These are phyloP conservation scores for Hemiprocne comata DNA, from an alignment of 2,113 vertebrate genomes.

Conservation along the genomic window DNA sequence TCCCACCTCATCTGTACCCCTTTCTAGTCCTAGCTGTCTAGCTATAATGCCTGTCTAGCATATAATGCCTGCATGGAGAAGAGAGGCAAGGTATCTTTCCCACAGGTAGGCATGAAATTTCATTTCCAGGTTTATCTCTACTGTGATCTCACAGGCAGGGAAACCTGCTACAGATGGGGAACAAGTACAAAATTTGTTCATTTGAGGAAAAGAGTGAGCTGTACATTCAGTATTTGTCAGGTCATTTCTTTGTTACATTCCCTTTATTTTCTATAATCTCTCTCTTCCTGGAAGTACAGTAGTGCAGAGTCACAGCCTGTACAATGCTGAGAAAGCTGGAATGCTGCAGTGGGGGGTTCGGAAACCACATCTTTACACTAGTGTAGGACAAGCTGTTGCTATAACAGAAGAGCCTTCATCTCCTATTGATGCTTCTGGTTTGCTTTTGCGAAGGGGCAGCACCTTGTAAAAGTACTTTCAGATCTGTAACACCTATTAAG, in stretches of 20 bases:
- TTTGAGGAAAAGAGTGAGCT: not conserved
- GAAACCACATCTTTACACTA: not conserved
- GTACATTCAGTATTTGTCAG: not conserved
- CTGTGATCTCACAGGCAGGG: not conserved
- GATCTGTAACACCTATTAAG: not conserved
- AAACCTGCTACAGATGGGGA: not conserved
- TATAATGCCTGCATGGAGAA: not conserved
- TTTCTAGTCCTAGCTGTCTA: not conserved
- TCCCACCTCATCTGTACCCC: not conserved
- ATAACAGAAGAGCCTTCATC: not conserved
- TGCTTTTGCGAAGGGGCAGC: not conserved
- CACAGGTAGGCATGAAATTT: not conserved
- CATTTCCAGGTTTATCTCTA: slow-evolving; percentile 29
- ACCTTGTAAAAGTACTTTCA: not conserved
- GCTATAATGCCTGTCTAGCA: not conserved
- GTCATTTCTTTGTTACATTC: not conserved
- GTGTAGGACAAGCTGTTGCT: not conserved
- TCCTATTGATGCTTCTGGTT: not conserved
- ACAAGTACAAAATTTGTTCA: not conserved
- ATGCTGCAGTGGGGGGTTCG: not conserved
- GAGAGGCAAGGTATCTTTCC: not conserved
- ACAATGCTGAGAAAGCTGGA: not conserved
- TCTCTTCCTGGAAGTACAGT: not conserved
- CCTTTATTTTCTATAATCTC: not conserved
- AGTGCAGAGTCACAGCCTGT: not conserved